A percentile compares a stretch with the other conserved stretches of the same genome.
Conservation (phyloP, 2,113 vertebrate species). For the Helogale parvula region DNA sequence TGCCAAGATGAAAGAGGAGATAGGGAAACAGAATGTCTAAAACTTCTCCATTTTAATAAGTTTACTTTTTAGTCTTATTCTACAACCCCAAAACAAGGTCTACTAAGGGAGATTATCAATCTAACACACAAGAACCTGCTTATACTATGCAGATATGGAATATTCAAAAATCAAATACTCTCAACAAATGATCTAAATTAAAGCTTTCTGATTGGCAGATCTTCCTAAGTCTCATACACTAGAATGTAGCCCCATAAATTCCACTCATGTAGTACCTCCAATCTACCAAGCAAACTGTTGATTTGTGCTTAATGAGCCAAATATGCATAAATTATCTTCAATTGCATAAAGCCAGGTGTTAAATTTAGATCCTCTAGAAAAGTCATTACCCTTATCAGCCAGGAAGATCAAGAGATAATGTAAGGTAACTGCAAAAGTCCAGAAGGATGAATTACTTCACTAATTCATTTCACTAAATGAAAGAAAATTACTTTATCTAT, state of each 20-base stretch:
- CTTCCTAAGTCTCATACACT: background rate
- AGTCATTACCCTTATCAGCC: slow-evolving; percentile 59
- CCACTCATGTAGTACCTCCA: slow-evolving; percentile 33
- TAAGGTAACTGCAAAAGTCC: slow-evolving; percentile 49
- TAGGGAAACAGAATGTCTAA: slow-evolving; percentile 21
- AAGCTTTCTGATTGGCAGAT: slow-evolving; percentile 27
- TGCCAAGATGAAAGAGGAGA: slow-evolving; percentile 38
- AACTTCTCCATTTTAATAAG: slow-evolving; percentile 31
- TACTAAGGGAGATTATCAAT: background rate
- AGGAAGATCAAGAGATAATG: slow-evolving; percentile 43
- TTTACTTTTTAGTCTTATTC: slow-evolving; percentile 19
- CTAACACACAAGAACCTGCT: background rate
- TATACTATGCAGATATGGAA: slow-evolving; percentile 24
- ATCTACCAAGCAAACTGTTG: slow-evolving; percentile 61
- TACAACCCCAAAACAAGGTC: background rate
- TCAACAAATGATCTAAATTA: slow-evolving; percentile 35
- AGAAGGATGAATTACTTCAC: slow-evolving; percentile 24
- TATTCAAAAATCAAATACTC: slow-evolving; percentile 48
- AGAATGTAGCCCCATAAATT: slow-evolving; percentile 28
- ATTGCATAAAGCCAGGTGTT: slow-evolving; percentile 64
- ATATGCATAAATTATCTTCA: slow-evolving; percentile 69
- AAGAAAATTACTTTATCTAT: slow-evolving; percentile 23
- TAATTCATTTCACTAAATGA: no score
- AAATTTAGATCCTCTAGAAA: slow-evolving; percentile 61
- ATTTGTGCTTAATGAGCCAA: slow-evolving; percentile 68